Evolutionary conservation across 2,113 vertebrate species (phyloP), one percentile per base, ranked within the genome.

Genomic region (Pagrus major): DNA sequence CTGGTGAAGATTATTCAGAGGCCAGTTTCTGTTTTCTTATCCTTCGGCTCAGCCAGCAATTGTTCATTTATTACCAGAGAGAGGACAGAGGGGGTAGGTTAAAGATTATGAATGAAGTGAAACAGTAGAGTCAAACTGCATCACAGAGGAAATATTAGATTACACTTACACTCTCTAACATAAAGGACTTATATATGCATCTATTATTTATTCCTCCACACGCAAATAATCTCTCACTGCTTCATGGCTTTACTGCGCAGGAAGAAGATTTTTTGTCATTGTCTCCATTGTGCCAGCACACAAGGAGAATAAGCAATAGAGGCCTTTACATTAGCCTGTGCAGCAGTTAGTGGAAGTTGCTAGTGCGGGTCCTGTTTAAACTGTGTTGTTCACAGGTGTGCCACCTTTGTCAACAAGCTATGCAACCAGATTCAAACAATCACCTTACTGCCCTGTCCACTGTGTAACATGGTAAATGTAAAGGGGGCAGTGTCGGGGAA

Each of bases 1-100:
- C 46, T 63, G 46, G 33, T 49, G 64, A 64, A 69, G 79, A 71
- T 86, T 61, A 78, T 75, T 78, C 55, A 78, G 70, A 82, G 72
- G 74, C 69, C 54, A 74, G 55, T 83, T 86, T 72, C 59, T 75
- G 59, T 84, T 86, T 85, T 77, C 58, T 76, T 87, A 87, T 76
- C 59, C 71, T 81, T 80, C 49, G 18, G 76, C 81, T 80, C 61
- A 41, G 78, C 72, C 72, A 88, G 78, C 39, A 66, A 55, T 75
- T 69, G 39, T 86, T 85, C 37, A 83, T 79, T 70, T 81, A 66
- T 80, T 67, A 74, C 37, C 54, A 71, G 52, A 55, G 31, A 42
- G 59, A 31, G 35, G 54, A 55, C 33, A 12, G 49, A 3, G 10
- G 20, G 31, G 47, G 14, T 14, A n/a, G 39, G 15, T 33, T n/a